Evolutionary conservation across 2,113 vertebrate genomes (phyloP).

Genomic region (Cichladusa arquata): DNA sequence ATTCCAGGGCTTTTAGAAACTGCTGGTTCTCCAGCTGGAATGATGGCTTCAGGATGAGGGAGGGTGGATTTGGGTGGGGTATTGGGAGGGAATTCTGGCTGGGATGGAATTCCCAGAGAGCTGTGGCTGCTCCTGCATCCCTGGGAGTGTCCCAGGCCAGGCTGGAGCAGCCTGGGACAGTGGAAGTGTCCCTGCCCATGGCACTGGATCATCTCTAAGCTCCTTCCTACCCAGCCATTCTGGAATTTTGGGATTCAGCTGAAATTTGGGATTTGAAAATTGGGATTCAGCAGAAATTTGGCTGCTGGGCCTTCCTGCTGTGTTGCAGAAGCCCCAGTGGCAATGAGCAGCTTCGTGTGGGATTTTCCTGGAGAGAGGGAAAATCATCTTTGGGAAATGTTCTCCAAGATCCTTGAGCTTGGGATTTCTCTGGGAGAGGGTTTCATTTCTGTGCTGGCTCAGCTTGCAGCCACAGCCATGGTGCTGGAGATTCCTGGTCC

Average conservation of each 20-base stretch:
- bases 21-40: neutral
- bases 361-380: neutral
- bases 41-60: neutral
- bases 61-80: neutral
- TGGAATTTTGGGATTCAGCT: neutral
- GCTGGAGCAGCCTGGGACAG: fast-evolving
- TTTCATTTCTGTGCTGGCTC: fast-evolving
- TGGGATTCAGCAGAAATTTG: too few species aligned
- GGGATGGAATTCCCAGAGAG: neutral
- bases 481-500: neutral
- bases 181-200: neutral
- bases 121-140: neutral
- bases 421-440: neutral
- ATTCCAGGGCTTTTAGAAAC: fast-evolving
- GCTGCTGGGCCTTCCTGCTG: neutral
- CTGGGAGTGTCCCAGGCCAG: neutral
- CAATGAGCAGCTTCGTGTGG: fast-evolving
- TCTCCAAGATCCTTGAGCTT: neutral
- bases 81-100: neutral
- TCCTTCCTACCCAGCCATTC: neutral
- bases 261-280: too few species aligned
- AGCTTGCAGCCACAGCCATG: fast-evolving
- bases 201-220: fast-evolving
- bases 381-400: neutral
- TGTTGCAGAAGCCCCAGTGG: neutral